Evolutionary conservation across 2,113 vertebrate species (phyloP).

Genomic region (Enhydra lutris): DNA sequence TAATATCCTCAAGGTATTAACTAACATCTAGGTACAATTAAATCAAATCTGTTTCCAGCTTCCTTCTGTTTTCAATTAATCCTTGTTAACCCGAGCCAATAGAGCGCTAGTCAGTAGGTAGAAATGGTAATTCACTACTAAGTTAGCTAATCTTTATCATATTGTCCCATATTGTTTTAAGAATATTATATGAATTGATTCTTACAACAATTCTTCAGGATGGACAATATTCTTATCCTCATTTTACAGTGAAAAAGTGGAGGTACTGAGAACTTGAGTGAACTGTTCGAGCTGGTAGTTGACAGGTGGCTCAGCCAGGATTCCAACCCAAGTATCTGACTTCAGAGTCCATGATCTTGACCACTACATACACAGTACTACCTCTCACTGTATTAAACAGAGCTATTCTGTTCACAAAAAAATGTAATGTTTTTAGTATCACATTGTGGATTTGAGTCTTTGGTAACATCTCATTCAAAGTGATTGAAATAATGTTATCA

Average conservation of each 20-base stretch:
- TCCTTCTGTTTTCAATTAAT: constrained; percentile 31
- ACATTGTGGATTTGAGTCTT: not conserved
- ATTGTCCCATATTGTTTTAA: not conserved
- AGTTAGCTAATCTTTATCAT: not conserved
- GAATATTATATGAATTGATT: not conserved
- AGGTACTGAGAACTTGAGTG: not conserved
- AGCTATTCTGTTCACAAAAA: not conserved
- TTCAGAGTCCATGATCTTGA: not conserved
- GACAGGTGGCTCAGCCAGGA: not conserved
- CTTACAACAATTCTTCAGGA: not conserved
- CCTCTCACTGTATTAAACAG: not conserved
- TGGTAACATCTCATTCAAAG: not conserved
- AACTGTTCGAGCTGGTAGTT: not conserved
- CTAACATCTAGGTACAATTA: constrained; percentile 23
- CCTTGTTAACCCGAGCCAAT: not conserved
- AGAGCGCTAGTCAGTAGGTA: not conserved
- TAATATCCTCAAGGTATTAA: constrained; percentile 9
- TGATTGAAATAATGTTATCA: not conserved
- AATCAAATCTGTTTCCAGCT: not conserved
- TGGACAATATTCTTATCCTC: not conserved
- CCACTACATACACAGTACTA: not conserved
- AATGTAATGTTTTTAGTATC: not conserved
- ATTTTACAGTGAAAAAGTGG: constrained; percentile 2
- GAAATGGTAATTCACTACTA: not conserved
- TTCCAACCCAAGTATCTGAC: not conserved